Base-by-base conservation (phyloP, 1,140 invertebrate genomes). In the Charaxes varanes region DNA sequence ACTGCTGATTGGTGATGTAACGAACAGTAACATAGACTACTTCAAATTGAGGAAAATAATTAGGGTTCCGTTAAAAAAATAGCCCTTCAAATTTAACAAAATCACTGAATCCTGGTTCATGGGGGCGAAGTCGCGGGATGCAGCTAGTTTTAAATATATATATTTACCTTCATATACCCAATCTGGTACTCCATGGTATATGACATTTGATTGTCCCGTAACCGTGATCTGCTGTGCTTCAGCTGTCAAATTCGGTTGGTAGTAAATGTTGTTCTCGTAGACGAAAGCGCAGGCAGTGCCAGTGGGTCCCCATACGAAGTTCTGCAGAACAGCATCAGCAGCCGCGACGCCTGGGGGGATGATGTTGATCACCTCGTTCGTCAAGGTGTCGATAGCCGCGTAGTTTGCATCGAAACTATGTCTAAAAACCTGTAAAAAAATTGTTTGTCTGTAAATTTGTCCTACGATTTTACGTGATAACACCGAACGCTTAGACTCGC, bases 161-260 rank as follows among this genome's bases (percentile, higher is more conserved):
- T n/a, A n/a, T n/a, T n/a, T 41, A 85, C 83, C 89, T 87, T 92
- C 91, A 67, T 92, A 92, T 4, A 92, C 90, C 91, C 91, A 93
- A 67, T 93, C 91, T 17, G 91, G 88, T 2, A 92, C 85, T 2
- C 91, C 91, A 62, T 97, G 93, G 72, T 91, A 96, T 34, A 97
- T 84, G 2, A 88, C 79, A 22, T 87, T 88, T 0, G 83, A 61
- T 1, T 80, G 55, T 1, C 91, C 90, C 51, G 85, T 87, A 1
- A 61, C 80, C 0, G 93, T 92, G 3, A 95, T 51, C 57, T 71
- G 62, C 11, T 71, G 37, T 17, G 85, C 64, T 0, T 62, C 32
- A 16, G 65, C 65, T 42, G 77, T 86, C 21, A 86, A 85, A 13
- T 67, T 78, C 21, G 73, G 71, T 51, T 88, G 85, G 40, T 94